Evolutionary conservation across 2,797 vertebrate genomes (phyloP).

Genomic region (Phoebastria nigripes): DNA sequence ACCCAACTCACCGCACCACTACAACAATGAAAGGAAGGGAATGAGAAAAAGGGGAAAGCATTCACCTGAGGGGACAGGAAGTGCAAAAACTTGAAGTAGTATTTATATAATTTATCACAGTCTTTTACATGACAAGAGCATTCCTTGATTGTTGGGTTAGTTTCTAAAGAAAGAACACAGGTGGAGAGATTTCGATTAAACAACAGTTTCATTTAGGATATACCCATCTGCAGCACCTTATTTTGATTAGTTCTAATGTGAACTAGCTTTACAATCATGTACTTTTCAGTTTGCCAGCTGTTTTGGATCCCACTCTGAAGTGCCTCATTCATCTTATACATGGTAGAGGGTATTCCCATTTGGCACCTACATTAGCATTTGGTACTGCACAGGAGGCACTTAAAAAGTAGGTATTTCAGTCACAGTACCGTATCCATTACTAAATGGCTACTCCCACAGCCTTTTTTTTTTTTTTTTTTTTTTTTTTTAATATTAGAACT

Average conservation of each 20-base stretch:
- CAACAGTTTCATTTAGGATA: background rate
- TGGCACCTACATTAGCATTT: background rate
- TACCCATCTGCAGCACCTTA: background rate
- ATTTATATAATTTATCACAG: background rate
- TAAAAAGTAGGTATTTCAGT: background rate
- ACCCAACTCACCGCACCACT: background rate
- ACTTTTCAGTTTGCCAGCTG: conserved; percentile 12
- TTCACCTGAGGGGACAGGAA: background rate
- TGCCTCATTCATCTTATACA: background rate
- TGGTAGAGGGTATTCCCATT: conserved; percentile 10
- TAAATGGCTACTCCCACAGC: background rate
- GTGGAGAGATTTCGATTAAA: background rate
- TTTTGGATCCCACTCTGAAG: background rate
- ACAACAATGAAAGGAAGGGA: background rate
- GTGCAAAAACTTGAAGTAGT: background rate
- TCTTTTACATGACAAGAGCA: background rate
- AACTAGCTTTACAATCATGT: background rate
- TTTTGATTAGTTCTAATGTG: conserved; percentile 12
- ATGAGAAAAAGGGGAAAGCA: background rate
- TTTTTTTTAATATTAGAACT: background rate
- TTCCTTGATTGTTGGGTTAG: background rate
- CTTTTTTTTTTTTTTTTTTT: too few species aligned
- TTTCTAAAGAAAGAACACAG: background rate
- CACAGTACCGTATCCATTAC: background rate
- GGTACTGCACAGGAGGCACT: background rate